phyloP scores from a whole-genome alignment of 2,113 vertebrate species.

The Rhinolophus sinicus region DNA sequence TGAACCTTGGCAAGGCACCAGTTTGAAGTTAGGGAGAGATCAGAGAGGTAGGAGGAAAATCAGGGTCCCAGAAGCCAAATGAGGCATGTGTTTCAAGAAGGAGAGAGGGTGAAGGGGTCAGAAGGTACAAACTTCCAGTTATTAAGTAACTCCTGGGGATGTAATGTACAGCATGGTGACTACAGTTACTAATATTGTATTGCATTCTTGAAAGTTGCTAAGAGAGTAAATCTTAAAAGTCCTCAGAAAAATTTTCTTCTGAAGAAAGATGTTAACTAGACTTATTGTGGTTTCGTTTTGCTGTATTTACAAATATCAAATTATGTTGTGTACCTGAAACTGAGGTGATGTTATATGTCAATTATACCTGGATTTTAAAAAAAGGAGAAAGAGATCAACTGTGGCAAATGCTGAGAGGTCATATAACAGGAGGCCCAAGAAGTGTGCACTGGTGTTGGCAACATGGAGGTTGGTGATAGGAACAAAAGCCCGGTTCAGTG shows the following conservation, averaged over 20 bases:
- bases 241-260: neutral
- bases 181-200: neutral
- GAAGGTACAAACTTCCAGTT: neutral
- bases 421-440: neutral
- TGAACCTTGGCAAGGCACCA: neutral
- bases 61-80: neutral
- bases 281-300: neutral
- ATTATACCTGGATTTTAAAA: neutral
- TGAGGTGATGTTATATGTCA: neutral
- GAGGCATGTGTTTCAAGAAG: neutral
- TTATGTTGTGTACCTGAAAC: neutral
- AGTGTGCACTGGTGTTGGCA: neutral
- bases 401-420: neutral
- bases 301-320: neutral
- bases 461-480: neutral
- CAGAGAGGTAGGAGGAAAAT: neutral
- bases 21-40: neutral
- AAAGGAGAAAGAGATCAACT: neutral
- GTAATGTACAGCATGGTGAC: neutral
- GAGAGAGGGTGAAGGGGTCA: neutral
- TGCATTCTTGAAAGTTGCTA: neutral
- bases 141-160: neutral
- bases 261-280: neutral
- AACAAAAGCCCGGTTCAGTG: neutral
- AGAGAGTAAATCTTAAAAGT: neutral